Base-by-base conservation (phyloP, 2,797 vertebrate species). In the Squalus acanthias region DNA sequence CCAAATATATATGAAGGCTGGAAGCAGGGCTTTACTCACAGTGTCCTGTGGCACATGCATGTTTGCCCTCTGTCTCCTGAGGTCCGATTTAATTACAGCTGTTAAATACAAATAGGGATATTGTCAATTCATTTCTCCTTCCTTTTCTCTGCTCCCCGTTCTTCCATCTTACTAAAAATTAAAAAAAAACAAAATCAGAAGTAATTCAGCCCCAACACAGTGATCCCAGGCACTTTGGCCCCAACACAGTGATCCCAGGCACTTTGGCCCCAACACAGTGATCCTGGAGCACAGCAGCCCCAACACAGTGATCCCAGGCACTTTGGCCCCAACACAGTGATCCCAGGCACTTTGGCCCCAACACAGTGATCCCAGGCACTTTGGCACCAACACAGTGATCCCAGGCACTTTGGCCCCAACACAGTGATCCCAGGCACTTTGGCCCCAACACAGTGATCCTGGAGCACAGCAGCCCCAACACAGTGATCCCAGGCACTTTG, bases 1-100 rank as follows among this genome's bases (percentile, higher is more conserved):
- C 79, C 15, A 12, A 24, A 20, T 29, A 13, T 29, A 13, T 0
- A 92, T 63, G 13, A 63, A n/a, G 89, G 33, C 29, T 17, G 4
- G 39, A 50, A 24, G 46, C 22, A 53, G 63, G 1, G 50, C 26
- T 74, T 96, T 98, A 99, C 99, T 99, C 97, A 99, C 98, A 20
- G 96, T 97, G 96, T 97, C 96, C 24, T 72, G 60, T 96, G 97
- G 95, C 96, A 96, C 69, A 96, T 97, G 97, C 96, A 97, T 96
- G 97, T 99, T 99, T 96, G 99, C 99, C 96, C 97, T 98, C 96
- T 99, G 99, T 96, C 99, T 98, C 96, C 98, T 98, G 53, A 99
- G 98, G 96, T 99, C 99, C 1, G 99, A 97, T 97, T 98, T 99
- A 97, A 99, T 99, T 96, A 99, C 98, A 88, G 97, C 99, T 99